Percentiles rank a stretch among this genome's conserved stretches.
phyloP scores from a whole-genome alignment of 2,888 invertebrate genomes.

The Agrotis ipsilon region DNA sequence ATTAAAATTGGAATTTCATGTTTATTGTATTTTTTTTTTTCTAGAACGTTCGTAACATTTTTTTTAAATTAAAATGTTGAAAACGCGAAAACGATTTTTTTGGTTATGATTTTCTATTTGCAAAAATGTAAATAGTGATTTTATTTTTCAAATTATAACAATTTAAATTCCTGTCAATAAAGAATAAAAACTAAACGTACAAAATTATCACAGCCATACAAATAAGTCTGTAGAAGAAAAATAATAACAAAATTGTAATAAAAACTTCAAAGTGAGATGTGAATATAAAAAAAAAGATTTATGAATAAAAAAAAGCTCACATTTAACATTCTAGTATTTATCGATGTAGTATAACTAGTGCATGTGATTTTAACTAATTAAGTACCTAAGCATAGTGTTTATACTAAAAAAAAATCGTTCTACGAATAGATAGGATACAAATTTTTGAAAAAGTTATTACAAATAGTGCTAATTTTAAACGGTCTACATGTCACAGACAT shows the following conservation, averaged over 20 bases:
- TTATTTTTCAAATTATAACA: background rate
- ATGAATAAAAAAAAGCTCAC: slow-evolving; percentile 57
- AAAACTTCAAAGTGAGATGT: slow-evolving; percentile 46
- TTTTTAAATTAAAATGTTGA: background rate
- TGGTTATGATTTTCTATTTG: background rate
- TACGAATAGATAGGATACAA: slow-evolving; percentile 65
- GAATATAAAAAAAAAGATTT: slow-evolving; percentile 16
- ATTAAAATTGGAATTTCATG: slow-evolving; percentile 2
- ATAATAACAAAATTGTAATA: slow-evolving; percentile 17
- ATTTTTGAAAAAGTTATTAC: slow-evolving; percentile 64
- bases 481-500: slow-evolving; percentile 72
- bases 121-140: background rate
- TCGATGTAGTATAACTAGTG: slow-evolving; percentile 67
- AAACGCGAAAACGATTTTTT: background rate
- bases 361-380: slow-evolving; percentile 72
- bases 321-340: slow-evolving; percentile 59
- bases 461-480: slow-evolving; percentile 50
- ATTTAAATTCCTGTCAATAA: slow-evolving; percentile 5
- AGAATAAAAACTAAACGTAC: slow-evolving; percentile 41
- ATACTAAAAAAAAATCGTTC: slow-evolving; percentile 63
- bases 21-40: background rate
- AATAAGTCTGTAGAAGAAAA: background rate
- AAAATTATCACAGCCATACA: slow-evolving; percentile 48
- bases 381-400: slow-evolving; percentile 62
- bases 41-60: background rate